Percentiles rank a stretch among this genome's conserved stretches.
phyloP scores from a whole-genome alignment of 2,888 invertebrate genomes.

The Brenthis daphne region DNA sequence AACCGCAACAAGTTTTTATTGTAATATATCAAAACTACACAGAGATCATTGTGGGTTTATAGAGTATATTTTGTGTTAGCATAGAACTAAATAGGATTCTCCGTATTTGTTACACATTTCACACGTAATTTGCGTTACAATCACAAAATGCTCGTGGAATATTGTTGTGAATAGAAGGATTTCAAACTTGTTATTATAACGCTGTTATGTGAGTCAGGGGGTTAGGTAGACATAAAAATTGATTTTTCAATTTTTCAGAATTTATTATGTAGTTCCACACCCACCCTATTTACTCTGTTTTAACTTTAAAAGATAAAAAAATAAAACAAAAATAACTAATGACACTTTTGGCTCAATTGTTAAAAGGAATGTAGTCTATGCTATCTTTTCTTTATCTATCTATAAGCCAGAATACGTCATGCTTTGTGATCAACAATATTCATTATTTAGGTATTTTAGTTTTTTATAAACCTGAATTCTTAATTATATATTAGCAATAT shows the following conservation, averaged over 20 bases:
- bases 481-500: too few relatives aligned
- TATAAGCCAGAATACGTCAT: conserved; percentile 3
- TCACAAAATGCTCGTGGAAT: conserved; percentile 4
- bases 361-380: conserved; percentile 1
- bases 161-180: background rate
- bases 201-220: background rate
- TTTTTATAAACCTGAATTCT: background rate
- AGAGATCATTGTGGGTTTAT: background rate
- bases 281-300: too few relatives aligned
- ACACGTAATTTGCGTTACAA: conserved; percentile 21
- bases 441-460: background rate
- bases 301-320: background rate
- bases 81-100: conserved; percentile 72
- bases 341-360: conserved; percentile 3
- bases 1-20: conserved; percentile 52
- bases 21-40: too few relatives aligned
- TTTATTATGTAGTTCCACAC: too few relatives aligned
- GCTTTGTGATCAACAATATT: background rate
- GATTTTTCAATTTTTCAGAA: too few relatives aligned
- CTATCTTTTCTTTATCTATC: background rate
- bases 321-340: background rate
- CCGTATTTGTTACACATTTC: conserved; percentile 59
- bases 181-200: background rate
- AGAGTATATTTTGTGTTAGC: conserved; percentile 67
- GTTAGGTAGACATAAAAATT: background rate